Evolutionary conservation across 64 coral and sea anemone species (phyloP).

Genomic region (Stichodactyla mertensii): DNA sequence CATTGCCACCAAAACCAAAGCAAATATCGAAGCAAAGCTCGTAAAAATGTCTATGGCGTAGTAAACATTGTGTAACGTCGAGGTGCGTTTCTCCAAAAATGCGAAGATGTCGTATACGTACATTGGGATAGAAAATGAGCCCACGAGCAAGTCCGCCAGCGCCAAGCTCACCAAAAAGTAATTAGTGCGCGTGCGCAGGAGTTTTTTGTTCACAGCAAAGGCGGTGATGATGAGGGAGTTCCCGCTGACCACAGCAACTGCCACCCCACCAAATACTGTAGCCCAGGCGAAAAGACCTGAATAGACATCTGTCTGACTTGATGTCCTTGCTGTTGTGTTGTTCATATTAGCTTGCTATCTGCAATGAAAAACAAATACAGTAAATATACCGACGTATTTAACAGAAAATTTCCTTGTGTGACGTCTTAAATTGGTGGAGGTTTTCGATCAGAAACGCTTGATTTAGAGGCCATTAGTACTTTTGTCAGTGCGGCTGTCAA

Average conservation of each 20-base stretch:
- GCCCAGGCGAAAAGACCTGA: constrained; percentile 45
- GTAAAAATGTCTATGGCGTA: constrained; percentile 71
- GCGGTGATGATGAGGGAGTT: constrained; percentile 71
- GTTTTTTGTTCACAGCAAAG: constrained; percentile 58
- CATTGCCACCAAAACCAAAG: constrained; percentile 63
- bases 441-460: no score
- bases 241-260: constrained; percentile 54
- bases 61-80: constrained; percentile 32
- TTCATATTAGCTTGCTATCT: constrained; percentile 18
- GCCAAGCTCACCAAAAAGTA: constrained; percentile 80
- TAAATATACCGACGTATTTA: not conserved
- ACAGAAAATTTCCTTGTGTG: no score
- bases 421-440: no score
- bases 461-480: no score
- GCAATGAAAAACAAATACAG: not conserved
- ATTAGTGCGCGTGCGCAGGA: constrained; percentile 69
- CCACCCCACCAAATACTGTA: constrained; percentile 47
- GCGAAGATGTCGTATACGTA: constrained; percentile 60
- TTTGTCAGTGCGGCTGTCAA: no score
- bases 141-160: constrained; percentile 77
- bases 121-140: constrained; percentile 81
- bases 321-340: not conserved
- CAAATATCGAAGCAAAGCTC: constrained; percentile 79
- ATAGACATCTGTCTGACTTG: not conserved
- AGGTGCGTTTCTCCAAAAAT: not conserved